Evolutionary conservation across 2,113 vertebrate species (phyloP).

Genomic region (Melanerpes formicivorus): DNA sequence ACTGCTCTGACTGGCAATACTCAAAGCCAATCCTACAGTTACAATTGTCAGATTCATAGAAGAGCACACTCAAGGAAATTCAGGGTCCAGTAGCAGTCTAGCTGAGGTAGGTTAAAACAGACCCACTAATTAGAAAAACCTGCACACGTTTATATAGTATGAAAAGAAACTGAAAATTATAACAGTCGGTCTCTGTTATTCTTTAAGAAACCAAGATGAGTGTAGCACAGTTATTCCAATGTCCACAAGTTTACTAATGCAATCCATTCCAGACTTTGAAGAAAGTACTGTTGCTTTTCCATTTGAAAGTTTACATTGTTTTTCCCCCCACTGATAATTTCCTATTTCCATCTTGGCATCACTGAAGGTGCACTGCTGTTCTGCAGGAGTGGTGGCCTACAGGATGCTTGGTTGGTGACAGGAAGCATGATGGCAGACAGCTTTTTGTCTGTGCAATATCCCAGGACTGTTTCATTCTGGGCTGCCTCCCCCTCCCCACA

Average conservation of each 20-base stretch:
- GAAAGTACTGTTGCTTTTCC: not conserved
- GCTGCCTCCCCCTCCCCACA: not conserved
- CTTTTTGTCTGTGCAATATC: not conserved
- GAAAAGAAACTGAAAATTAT: not conserved
- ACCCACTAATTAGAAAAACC: constrained; percentile 47
- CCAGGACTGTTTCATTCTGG: not conserved
- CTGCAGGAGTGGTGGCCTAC: not conserved
- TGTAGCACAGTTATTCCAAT: constrained; percentile 7
- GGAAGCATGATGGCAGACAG: not conserved
- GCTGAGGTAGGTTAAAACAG: constrained; percentile 79
- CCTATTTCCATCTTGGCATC: not conserved
- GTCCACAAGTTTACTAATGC: constrained; percentile 15
- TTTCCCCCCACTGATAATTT: not conserved
- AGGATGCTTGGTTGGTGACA: not conserved
- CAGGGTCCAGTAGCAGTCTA: not conserved
- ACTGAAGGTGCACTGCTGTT: not conserved
- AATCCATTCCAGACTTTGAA: not conserved
- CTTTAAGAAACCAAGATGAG: not conserved
- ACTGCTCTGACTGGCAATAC: not conserved
- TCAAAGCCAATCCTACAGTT: not conserved
- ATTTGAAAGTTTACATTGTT: not conserved
- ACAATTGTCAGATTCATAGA: not conserved
- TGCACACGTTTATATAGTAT: not conserved
- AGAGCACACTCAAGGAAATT: constrained; percentile 24
- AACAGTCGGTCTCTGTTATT: not conserved